Base-by-base conservation (phyloP, 2,888 invertebrate genomes). In the Limnephilus lunatus region DNA sequence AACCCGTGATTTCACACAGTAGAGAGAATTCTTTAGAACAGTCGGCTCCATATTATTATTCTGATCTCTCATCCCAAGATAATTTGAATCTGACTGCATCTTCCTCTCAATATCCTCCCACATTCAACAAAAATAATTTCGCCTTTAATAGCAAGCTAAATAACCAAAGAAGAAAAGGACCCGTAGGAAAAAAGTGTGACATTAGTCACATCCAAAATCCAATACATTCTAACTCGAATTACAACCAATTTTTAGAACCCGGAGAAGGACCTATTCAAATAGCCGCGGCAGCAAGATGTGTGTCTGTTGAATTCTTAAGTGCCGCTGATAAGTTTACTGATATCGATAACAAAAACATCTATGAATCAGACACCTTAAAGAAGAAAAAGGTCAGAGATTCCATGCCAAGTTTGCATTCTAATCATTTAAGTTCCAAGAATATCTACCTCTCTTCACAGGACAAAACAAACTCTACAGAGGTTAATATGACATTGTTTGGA, bases 41-140 rank as follows among this genome's bases (percentile, higher is more conserved):
- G 93, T 97, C 97, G 91, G 98, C 98, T 68, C 98, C 98, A 0
- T 98, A 98, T 94, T 98, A 98, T 94, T 98, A 98, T 95, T 98
- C 98, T 0, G 98, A 98, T 95, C 96, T 97, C 89, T 97, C 96
- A 94, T 95, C 96, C 4, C 96, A 96, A 94, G 96, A 96, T 93
- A 96, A 96, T 94, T 95, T 96, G 92, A 96, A 96, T 94, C 94
- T 96, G 91, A 80, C 91, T 12, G 85, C 90, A 35, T 89, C 91
- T 4, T 30, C 85, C 44, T 89, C 91, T 32, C 35, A 53, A n/a
- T 81, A 96, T 87, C 95, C 95, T 91, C 95, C 95, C 91, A 95
- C 95, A 92, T 96, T 96, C 94, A 96, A 95, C 93, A 94, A 96
- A 93, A 96, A 96, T 94, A 96, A 96, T 94, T 96, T 96, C 93